phyloP scores from a whole-genome alignment of 2,888 invertebrate genomes.

The Acanthacorydalis orientalis region DNA sequence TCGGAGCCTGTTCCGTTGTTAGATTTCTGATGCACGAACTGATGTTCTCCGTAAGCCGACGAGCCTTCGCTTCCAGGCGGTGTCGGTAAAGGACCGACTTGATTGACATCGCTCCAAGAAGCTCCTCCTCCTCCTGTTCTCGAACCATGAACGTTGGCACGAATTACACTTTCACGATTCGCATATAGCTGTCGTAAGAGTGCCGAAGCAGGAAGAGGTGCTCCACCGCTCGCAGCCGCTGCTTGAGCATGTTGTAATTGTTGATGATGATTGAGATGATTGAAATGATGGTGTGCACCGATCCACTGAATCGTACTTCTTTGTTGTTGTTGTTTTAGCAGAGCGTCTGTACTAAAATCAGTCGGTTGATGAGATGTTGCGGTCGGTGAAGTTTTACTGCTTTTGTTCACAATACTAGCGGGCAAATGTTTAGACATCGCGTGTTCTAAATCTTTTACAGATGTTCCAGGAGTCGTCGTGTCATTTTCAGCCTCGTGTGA shows the following conservation, averaged over 20 bases:
- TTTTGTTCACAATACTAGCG: constrained; percentile 30
- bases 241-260: constrained; percentile 28
- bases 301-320: constrained; percentile 86
- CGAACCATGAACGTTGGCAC: constrained; percentile 58
- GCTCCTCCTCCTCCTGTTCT: constrained; percentile 17
- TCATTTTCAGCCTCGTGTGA: constrained; percentile 21
- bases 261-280: constrained; percentile 37
- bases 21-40: constrained; percentile 35
- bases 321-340: constrained; percentile 66
- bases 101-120: constrained; percentile 35
- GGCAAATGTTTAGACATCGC: constrained; percentile 93
- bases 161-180: constrained; percentile 86
- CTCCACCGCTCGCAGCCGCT: constrained; percentile 33
- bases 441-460: constrained; percentile 85
- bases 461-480: constrained; percentile 27
- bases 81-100: constrained; percentile 61
- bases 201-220: constrained; percentile 70
- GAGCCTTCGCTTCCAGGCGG: constrained; percentile 80
- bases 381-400: constrained; percentile 30
- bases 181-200: constrained; percentile 79
- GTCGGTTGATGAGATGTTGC: constrained; percentile 55
- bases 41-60: constrained; percentile 50
- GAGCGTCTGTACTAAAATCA: constrained; percentile 73
- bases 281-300: constrained; percentile 58
- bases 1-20: constrained; percentile 22